Conservation (phyloP, 2,797 vertebrate species). For the Schizothorax lantsangensis region DNA sequence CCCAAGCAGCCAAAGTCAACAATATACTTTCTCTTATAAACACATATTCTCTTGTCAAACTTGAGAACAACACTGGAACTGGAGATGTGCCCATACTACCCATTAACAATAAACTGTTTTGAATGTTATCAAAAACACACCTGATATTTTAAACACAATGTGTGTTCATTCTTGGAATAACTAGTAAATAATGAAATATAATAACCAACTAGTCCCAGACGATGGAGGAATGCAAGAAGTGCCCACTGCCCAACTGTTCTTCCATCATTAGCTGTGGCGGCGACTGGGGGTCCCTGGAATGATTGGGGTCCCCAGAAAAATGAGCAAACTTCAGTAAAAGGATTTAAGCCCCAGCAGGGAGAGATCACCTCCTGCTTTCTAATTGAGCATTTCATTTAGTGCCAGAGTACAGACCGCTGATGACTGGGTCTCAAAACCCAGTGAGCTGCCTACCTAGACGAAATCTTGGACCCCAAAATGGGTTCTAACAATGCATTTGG, state of each 20-base stretch:
- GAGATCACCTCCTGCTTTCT: conserved; percentile 2
- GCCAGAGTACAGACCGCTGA: not conserved
- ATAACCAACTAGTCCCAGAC: not conserved
- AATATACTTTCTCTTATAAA: conserved; percentile 57
- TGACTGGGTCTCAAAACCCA: not conserved
- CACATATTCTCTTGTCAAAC: conserved; percentile 55
- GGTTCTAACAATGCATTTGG: not conserved
- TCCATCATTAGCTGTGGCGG: not conserved
- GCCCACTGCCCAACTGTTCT: not conserved
- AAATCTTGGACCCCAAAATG: not conserved
- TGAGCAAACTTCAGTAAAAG: conserved; percentile 13
- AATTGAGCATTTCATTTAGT: not conserved
- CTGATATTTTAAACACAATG: not conserved
- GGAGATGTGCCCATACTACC: conserved; percentile 3
- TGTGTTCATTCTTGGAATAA: conserved; percentile 11
- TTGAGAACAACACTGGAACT: conserved; percentile 63
- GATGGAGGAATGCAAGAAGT: not conserved
- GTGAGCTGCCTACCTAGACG: not conserved
- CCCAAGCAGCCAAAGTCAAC: conserved; percentile 58
- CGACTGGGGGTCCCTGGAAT: not conserved
- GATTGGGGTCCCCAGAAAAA: not conserved
- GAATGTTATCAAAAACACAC: conserved; percentile 27
- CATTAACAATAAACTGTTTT: conserved; percentile 16
- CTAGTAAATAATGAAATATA: not conserved
- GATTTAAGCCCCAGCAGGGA: not conserved